Evolutionary conservation across 2,888 invertebrate genomes (phyloP).

Genomic region (Aricia artaxerxes): DNA sequence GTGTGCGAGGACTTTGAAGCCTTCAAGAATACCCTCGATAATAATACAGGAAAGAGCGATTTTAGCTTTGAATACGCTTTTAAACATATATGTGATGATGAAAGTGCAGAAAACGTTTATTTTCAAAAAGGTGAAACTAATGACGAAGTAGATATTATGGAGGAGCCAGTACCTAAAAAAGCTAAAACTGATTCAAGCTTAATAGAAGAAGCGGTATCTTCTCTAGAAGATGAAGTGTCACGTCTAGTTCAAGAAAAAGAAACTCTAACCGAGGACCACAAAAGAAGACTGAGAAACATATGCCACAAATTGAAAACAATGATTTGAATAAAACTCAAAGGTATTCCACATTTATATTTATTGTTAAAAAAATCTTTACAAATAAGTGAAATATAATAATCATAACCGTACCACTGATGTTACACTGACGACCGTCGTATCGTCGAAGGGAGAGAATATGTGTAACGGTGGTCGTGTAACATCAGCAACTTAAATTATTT

Average conservation of each 20-base stretch:
- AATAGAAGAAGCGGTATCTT: constrained; percentile 51
- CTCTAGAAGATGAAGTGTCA: constrained; percentile 55
- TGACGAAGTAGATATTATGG: constrained; percentile 15
- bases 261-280: constrained; percentile 49
- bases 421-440: constrained; percentile 52
- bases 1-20: constrained; percentile 37
- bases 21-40: background rate
- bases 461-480: constrained; percentile 51
- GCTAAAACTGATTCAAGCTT: constrained; percentile 53
- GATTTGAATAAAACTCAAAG: constrained; percentile 55
- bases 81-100: constrained; percentile 37
- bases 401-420: constrained; percentile 67
- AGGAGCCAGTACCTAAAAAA: constrained; percentile 61
- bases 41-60: background rate
- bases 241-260: constrained; percentile 53
- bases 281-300: constrained; percentile 52
- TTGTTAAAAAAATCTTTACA: constrained; percentile 79
- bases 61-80: constrained; percentile 38
- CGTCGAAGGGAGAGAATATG: constrained; percentile 32
- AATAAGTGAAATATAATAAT: constrained; percentile 78
- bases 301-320: constrained; percentile 59
- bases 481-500: constrained; percentile 70
- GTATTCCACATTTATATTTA: constrained; percentile 79
- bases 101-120: constrained; percentile 58
- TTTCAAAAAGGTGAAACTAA: constrained; percentile 48